Evolutionary conservation across 2,113 vertebrate genomes (phyloP).

Genomic region (Sander lucioperca): DNA sequence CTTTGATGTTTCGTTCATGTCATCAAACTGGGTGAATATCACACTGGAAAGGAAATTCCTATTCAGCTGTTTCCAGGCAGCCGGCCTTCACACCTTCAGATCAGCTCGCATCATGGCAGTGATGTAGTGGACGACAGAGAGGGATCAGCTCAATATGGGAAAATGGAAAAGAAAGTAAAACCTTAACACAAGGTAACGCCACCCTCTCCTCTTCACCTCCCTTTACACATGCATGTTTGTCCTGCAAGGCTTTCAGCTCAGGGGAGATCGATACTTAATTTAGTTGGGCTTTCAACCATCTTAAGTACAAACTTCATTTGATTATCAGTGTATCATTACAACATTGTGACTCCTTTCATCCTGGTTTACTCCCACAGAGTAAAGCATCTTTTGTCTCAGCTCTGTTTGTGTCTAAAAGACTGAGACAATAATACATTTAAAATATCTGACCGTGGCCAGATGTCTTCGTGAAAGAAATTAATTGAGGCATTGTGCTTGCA

Average conservation of each 20-base stretch:
- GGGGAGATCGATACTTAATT: slow-evolving; percentile 69
- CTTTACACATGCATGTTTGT: slow-evolving; percentile 30
- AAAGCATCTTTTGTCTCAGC: not conserved
- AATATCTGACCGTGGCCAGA: not conserved
- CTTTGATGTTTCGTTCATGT: slow-evolving; percentile 33
- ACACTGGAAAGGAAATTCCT: slow-evolving; percentile 37
- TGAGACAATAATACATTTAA: not conserved
- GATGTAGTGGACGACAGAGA: slow-evolving; percentile 30
- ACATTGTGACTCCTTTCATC: not conserved
- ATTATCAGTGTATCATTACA: slow-evolving; percentile 36
- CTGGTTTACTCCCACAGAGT: slow-evolving; percentile 12
- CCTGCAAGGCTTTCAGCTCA: slow-evolving; percentile 7
- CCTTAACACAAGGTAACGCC: slow-evolving; percentile 1
- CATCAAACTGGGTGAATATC: slow-evolving; percentile 35
- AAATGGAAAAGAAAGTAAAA: slow-evolving; percentile 24
- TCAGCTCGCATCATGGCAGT: slow-evolving; percentile 1
- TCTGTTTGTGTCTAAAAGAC: not conserved
- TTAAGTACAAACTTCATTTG: slow-evolving; percentile 47
- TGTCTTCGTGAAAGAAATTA: not conserved
- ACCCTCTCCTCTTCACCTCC: not conserved
- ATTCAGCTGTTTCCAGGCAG: slow-evolving; percentile 47
- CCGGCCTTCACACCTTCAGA: not conserved
- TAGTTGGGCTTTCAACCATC: slow-evolving; percentile 39
- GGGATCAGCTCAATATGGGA: not conserved
- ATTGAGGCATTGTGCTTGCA: not conserved